Percentiles rank a stretch among this genome's conserved stretches.
These are phyloP conservation scores for Chaetura pelagica DNA, from an alignment of 2,113 vertebrate species.

Conservation along the genomic window DNA sequence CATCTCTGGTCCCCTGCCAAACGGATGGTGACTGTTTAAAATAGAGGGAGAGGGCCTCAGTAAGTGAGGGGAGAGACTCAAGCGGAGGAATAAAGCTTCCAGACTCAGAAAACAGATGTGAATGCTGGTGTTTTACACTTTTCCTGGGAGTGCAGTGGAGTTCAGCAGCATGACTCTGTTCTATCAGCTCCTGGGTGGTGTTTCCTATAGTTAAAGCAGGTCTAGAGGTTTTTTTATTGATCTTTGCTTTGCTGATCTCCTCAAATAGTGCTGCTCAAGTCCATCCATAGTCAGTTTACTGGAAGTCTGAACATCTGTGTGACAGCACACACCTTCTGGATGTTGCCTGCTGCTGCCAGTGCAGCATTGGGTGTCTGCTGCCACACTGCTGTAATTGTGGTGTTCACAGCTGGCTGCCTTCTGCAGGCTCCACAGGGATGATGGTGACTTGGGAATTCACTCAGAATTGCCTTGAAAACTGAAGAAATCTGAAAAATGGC, in stretches of 20 bases:
- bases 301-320: not conserved
- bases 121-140: not conserved
- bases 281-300: not conserved
- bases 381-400: accelerated
- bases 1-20: constrained; percentile 37
- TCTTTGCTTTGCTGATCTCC: not conserved
- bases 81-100: not conserved
- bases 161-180: not conserved
- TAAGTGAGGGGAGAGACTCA: not conserved
- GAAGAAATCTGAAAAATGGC: not conserved
- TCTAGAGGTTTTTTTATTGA: not conserved
- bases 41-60: constrained; percentile 14
- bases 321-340: accelerated
- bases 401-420: not conserved
- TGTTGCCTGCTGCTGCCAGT: not conserved
- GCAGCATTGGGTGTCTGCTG: not conserved
- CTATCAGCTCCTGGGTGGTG: not conserved
- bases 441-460: accelerated
- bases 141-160: not conserved
- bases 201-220: not conserved
- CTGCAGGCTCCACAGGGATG: not conserved
- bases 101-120: accelerated
- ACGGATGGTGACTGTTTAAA: constrained; percentile 34
- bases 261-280: not conserved
- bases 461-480: not conserved